Base-by-base conservation (phyloP, 2,888 invertebrate genomes). In the Drosophila incognita region DNA sequence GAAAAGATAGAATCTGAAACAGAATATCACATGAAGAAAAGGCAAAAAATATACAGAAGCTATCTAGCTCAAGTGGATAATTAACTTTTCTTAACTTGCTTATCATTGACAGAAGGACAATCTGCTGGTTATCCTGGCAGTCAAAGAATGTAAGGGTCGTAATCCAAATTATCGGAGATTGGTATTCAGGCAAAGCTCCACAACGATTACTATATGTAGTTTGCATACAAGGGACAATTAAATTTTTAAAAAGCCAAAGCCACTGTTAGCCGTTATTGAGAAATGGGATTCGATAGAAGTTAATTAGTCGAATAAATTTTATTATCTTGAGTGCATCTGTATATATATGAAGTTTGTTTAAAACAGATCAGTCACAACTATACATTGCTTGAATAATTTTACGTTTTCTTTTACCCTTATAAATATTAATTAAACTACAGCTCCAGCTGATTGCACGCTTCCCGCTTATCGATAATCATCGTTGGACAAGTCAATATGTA, bases 391-490 rank as follows among this genome's bases (percentile, higher is more conserved):
- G 7, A 15, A 36, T 36, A 36, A 15, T 13, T 15, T 36, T 13
- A 15, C 15, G 6, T 36, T 36, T 36, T 15, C 15, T 7, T 36
- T 36, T 33, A 33, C 10, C 33, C 33, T 33, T 31, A 31, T 3
- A 36, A 36, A 36, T 36, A 15, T 36, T 36, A 31, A 31, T 31
- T 21, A 21, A 46, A 46, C 21, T 21, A 13, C 46, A 46, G 13
- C 7, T 15, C 21, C 7, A 21, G 15, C 7, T 24, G 15, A 46
- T 46, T 24, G 15, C 7, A 46, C 15, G 24, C 8, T 8, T 18
- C 1, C 7, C 38, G 2, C n/a, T 7, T 38, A 62, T 62, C 59
- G 66, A 61, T 76, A 48, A 10, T n/a, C 4, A n/a, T 35, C n/a
- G 40, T 18, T 52, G 21, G 24, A 6, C 6, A 18, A 1, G 10